A percentile compares a stretch with the other conserved stretches of the same genome.
phyloP scores from a whole-genome alignment of 2,888 invertebrate species.

The Andrena minutula region DNA sequence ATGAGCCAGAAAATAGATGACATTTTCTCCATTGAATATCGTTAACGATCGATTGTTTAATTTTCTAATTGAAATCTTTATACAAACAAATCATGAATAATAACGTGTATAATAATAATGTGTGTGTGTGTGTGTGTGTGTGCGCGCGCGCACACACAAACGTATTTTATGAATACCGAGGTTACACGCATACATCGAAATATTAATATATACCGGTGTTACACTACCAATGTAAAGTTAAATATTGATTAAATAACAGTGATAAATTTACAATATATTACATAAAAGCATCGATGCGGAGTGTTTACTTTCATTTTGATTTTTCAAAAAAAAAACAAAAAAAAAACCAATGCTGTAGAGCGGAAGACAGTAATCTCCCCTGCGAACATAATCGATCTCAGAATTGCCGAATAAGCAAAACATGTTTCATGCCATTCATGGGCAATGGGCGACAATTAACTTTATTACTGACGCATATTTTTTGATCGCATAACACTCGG shows the following conservation, averaged over 20 bases:
- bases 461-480: not conserved
- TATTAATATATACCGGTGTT: constrained; percentile 34
- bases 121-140: no score
- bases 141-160: not conserved
- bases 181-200: constrained; percentile 23
- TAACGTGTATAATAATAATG: no score
- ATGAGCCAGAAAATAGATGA: no score
- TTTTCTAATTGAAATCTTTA: not conserved
- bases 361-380: no score
- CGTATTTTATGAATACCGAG: constrained; percentile 32
- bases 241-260: constrained; percentile 48
- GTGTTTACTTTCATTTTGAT: not conserved
- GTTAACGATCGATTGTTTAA: not conserved
- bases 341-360: not conserved
- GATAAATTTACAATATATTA: constrained; percentile 13
- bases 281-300: not conserved
- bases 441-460: not conserved
- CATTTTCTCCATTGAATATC: no score
- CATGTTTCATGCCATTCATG: not conserved
- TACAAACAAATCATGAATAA: no score
- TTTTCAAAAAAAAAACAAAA: not conserved
- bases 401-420: no score
- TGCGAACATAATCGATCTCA: no score
- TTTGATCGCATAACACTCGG: not conserved
- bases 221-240: constrained; percentile 45